Base-by-base conservation (phyloP, 2,113 vertebrate species). In the Silurus meridionalis region DNA sequence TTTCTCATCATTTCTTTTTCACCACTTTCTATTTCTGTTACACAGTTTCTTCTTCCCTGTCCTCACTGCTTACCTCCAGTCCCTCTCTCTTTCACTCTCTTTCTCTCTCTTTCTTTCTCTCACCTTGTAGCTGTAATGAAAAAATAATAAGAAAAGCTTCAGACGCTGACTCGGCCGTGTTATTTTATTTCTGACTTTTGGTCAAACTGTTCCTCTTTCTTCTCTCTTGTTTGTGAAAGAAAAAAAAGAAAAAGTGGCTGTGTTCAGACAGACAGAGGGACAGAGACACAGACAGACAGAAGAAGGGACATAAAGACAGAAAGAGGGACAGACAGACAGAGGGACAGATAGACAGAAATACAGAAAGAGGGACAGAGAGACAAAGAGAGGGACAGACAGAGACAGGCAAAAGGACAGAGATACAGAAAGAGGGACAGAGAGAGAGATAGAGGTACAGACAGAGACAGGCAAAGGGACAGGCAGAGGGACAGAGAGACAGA, bases 221-320 rank as follows among this genome's bases (percentile, higher is more conserved):
- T 37, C 50, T 21, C 1, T 50, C 8, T 52, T 46, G 14, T 37
- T 37, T 72, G 19, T 21, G 19, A 37, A 10, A 50, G 37, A 50
- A 74, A 46, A 74, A 50, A 19, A 72, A 17, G 4, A 19, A 72
- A 19, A 6, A 7, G 19, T 64, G 37, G 11, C 58, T 64, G 80
- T 23, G 48, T 46, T 52, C 8, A 53, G 66, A 66, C 8, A 53
- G 66, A 66, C 19, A 50, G 37, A 83, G 4, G 10, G 48, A 83
- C 64, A 55, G 64, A 75, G 46, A 88, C 63, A 80, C 75, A 28
- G 37, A 63, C 71, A 84, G 19, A 58, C 50, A 23, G 28, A 37
- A 37, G 28, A 37, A 37, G 28, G 28, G 28, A 37, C 28, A 37
- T 37, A 37, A 2, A 37, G 28, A 37, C 28, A 37, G 28, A 37